Conservation (phyloP, 2,888 invertebrate species). For the Cephus pulcher region DNA sequence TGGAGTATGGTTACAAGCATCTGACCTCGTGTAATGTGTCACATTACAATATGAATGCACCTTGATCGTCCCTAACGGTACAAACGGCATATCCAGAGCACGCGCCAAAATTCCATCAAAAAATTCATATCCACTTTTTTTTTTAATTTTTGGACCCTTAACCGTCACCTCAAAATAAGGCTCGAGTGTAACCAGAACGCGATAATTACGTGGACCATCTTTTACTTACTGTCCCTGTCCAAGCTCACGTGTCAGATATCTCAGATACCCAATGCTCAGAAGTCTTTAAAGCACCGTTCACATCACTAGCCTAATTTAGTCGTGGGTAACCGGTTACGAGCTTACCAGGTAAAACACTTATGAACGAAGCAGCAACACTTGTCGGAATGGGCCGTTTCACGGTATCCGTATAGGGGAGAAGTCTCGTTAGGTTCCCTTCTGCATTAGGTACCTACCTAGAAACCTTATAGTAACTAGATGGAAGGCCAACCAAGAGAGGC, state of each 20-base stretch:
- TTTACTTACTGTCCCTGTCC: no score
- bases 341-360: neutral
- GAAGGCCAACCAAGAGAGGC: neutral
- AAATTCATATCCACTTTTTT: neutral
- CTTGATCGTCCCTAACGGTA: constrained; percentile 1
- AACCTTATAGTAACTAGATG: neutral
- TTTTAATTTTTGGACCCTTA: neutral
- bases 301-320: neutral
- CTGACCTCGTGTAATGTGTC: constrained; percentile 60
- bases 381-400: neutral
- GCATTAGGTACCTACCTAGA: neutral
- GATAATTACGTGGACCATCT: no score
- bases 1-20: constrained; percentile 59
- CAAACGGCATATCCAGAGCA: neutral
- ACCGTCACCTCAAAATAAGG: neutral
- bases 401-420: neutral
- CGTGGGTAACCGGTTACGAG: neutral
- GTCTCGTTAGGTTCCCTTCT: neutral
- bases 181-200: no score
- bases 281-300: neutral
- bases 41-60: constrained; percentile 63
- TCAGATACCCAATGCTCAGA: neutral
- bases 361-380: neutral
- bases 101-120: neutral
- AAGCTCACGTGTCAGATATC: neutral